Evolutionary conservation across 2,888 invertebrate genomes (phyloP).

Genomic region (Aporophyla nigra): DNA sequence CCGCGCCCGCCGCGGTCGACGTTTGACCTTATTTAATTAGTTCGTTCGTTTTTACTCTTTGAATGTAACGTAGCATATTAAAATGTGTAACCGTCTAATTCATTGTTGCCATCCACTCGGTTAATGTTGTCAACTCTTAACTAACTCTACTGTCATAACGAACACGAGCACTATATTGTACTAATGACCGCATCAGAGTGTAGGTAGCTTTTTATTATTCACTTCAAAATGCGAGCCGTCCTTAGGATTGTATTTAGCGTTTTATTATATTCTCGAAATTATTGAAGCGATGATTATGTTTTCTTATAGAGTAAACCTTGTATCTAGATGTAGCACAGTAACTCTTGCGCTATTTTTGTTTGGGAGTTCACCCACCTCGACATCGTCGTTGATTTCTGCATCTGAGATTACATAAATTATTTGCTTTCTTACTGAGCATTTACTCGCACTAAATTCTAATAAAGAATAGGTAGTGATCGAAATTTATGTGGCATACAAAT

Average conservation of each 20-base stretch:
- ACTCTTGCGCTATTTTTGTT: slow-evolving; percentile 83
- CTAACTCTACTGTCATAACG: slow-evolving; percentile 34
- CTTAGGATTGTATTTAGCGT: background rate
- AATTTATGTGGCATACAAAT: slow-evolving; percentile 15
- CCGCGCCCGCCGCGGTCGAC: slow-evolving; percentile 73
- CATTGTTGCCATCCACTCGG: slow-evolving; percentile 84
- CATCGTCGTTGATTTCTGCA: slow-evolving; percentile 80
- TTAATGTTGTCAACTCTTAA: slow-evolving; percentile 68
- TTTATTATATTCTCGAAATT: background rate
- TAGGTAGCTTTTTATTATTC: slow-evolving; percentile 11
- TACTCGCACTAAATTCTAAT: slow-evolving; percentile 36
- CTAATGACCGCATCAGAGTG: slow-evolving; percentile 32
- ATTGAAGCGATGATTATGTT: slow-evolving; percentile 46
- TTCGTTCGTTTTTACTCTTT: slow-evolving; percentile 90
- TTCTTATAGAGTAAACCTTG: slow-evolving; percentile 71
- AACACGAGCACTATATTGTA: slow-evolving; percentile 15
- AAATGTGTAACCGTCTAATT: slow-evolving; percentile 87
- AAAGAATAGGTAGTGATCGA: slow-evolving; percentile 13
- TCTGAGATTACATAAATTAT: slow-evolving; percentile 68
- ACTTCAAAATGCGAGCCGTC: background rate
- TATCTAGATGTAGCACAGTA: slow-evolving; percentile 74
- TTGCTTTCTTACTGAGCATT: slow-evolving; percentile 42
- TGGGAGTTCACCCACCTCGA: slow-evolving; percentile 85
- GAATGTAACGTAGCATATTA: slow-evolving; percentile 87
- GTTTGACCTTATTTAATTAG: slow-evolving; percentile 91